These are phyloP conservation scores for Hetaerina americana DNA, from an alignment of 1,140 invertebrate species.

Conservation along the genomic window DNA sequence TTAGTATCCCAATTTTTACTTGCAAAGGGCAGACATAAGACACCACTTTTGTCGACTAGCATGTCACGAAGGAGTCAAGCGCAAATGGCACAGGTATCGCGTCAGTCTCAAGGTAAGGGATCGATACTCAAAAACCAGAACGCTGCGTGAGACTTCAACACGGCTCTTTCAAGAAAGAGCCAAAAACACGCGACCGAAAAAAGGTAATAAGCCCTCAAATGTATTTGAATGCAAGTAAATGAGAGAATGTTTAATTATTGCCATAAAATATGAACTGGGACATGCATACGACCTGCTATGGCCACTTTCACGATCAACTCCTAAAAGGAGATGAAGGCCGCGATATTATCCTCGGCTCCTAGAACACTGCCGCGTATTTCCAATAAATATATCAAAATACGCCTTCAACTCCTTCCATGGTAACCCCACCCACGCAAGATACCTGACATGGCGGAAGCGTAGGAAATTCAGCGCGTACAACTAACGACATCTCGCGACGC, in stretches of 20 bases:
- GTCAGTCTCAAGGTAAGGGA: background rate
- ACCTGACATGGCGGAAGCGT: background rate
- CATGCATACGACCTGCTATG: too few species aligned
- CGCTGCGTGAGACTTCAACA: background rate
- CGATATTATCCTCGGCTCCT: too few species aligned
- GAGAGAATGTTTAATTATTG: too few species aligned
- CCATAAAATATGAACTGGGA: too few species aligned
- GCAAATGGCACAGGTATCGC: background rate
- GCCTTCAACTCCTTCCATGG: background rate
- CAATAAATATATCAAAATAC: background rate
- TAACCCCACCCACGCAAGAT: background rate
- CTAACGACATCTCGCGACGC: background rate
- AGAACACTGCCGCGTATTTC: background rate
- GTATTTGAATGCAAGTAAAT: too few species aligned
- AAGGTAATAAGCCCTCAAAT: too few species aligned
- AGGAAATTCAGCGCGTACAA: background rate
- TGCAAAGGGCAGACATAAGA: too few species aligned
- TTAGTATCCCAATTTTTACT: too few species aligned
- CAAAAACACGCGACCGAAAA: too few species aligned
- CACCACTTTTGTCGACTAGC: background rate
- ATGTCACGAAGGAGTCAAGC: background rate
- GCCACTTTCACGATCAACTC: too few species aligned
- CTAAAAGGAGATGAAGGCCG: too few species aligned
- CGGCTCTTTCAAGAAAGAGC: background rate
- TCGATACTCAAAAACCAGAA: background rate